Evolutionary conservation across 2,113 vertebrate genomes (phyloP).

Genomic region (Cryptotis parvus): DNA sequence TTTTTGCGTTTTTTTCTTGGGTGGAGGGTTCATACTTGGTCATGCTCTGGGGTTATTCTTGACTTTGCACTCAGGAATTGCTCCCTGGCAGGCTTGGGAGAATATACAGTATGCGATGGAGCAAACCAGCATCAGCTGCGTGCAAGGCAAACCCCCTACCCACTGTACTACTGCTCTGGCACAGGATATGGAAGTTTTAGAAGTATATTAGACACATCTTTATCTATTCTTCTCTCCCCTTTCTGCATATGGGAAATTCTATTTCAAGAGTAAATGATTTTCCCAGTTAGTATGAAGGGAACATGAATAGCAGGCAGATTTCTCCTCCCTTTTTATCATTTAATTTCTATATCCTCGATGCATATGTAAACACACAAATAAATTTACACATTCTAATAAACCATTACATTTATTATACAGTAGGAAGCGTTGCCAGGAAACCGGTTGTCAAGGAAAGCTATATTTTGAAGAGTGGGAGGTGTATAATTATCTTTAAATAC

Average conservation of each 20-base stretch:
- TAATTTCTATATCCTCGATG: constrained; percentile 66
- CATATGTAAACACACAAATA: constrained; percentile 56
- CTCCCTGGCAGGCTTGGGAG: no score
- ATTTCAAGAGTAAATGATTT: constrained; percentile 35
- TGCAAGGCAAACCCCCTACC: no score
- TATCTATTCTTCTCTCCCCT: not conserved
- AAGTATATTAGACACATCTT: not conserved
- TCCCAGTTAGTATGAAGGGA: not conserved
- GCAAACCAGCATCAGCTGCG: no score
- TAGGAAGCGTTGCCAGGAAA: constrained; percentile 88
- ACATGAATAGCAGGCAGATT: constrained; percentile 43
- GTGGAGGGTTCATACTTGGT: no score
- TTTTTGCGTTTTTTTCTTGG: no score
- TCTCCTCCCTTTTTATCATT: constrained; percentile 74
- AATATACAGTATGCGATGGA: no score
- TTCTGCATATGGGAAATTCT: not conserved
- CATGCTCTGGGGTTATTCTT: no score
- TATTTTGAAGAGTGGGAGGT: constrained; percentile 88
- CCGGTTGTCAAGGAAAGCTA: constrained; percentile 89
- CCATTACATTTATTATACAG: constrained; percentile 84
- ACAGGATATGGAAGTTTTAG: not conserved
- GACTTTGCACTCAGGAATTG: no score
- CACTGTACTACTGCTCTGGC: no score
- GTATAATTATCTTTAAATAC: constrained; percentile 91
- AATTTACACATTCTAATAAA: constrained; percentile 80